Evolutionary conservation across 1,140 invertebrate genomes (phyloP), one percentile per base, ranked within the genome.

Genomic region (Drosophila oshimai): DNA sequence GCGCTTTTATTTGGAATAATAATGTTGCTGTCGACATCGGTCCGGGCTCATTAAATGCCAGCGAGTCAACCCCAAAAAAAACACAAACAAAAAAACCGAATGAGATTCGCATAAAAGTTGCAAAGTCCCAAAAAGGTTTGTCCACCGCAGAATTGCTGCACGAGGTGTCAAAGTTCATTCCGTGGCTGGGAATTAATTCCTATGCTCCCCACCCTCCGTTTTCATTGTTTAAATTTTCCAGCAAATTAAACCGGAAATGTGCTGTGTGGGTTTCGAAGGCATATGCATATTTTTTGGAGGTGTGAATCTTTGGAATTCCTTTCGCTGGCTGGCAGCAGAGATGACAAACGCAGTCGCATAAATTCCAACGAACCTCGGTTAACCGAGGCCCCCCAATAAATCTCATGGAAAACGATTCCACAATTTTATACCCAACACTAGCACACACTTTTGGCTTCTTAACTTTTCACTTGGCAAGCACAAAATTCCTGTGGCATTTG

Each of bases 1-100:
- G 77, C 89, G 89, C 84, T 89, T 86, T 89, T 90, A 90, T 90
- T 90, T 89, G 76, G 80, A 90, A 90, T 90, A 90, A 90, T 90
- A 90, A 90, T 90, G 88, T 89, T 83, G 76, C 79, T 79, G 87
- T 68, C 80, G 61, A 87, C 80, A 57, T 86, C 75, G 80, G 80
- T 84, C 80, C 70, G 75, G 81, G 75, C 80, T 84, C 80, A 84
- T 84, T 84, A 80, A 84, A 86, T 72, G 39, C 54, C 47, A 39
- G 55, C 49, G 46, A 53, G 45, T 51, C 54, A 50, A 24, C 22
- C 29, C 44, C 42, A 31, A 29, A 29, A 58, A 36, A 18, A 37
- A 18, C 24, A 13, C 26, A 49, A 37, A 33, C 17, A 58, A 24
- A 49, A 54, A 45, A 67, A n/a, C 18, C 20, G 31, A 13, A 36